Evolutionary conservation across 2,113 vertebrate genomes (phyloP), one percentile per base, ranked within the genome.

Genomic region (Hystrix brachyura): DNA sequence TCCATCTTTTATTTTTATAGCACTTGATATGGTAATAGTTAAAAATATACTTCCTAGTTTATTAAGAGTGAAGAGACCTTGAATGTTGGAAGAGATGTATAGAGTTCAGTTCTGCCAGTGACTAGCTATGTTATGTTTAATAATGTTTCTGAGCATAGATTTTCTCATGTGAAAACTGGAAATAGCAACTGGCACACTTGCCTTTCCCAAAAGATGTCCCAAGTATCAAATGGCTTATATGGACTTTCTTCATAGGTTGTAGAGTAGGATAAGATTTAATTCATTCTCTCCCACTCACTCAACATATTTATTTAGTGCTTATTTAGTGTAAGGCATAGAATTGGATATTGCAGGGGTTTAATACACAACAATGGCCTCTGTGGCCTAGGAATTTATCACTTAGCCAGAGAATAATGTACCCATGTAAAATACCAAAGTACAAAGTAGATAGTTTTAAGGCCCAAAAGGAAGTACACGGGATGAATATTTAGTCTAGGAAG

Each of bases 41-140:
- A 64, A 59, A 87, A 91, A 87, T 64, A 19, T 82, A 57, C 76
- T 48, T 34, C 1, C 4, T 57, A 82, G 65, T 72, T 71, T 96
- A 64, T 87, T 89, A 84, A 93, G 69, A 90, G 80, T 48, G 87
- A 94, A 79, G 71, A 60, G 79, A 89, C 3, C 88, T 92, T 48
- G 64, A 91, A 93, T 25, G 29, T 64, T 89, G 15, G 32, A 90
- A 18, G n/a, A 81, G 6, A 60, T 69, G 25, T 43, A 23, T 71
- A 17, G 51, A 80, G 29, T 18, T 25, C 23, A 67, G 38, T 23
- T 82, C 81, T 90, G 48, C 69, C 96, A 74, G 11, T 59, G 46
- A 48, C 19, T 71, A 93, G 78, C 29, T 74, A 48, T 53, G 5
- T 69, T 43, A 76, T 55, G 89, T 69, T 76, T 85, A 69, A 53